phyloP scores from a whole-genome alignment of 2,797 vertebrate genomes.

The Tympanoctomys barrerae region DNA sequence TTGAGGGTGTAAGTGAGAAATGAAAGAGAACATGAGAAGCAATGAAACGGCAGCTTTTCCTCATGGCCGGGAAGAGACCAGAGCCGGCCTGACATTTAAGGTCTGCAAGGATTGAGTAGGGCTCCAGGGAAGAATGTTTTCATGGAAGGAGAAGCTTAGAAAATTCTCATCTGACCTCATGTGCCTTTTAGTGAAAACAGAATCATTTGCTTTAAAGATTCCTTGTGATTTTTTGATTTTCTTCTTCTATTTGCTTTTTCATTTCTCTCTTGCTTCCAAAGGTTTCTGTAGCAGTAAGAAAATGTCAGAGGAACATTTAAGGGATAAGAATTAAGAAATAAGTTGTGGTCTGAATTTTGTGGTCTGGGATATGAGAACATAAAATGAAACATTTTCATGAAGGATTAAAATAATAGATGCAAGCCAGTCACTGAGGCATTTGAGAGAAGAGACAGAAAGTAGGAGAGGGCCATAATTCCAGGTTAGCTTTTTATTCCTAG shows the following conservation, averaged over 20 bases:
- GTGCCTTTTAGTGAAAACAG: conserved; percentile 7
- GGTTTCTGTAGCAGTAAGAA: conserved; percentile 47
- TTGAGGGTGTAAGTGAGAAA: conserved; percentile 16
- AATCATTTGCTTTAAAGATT: conserved; percentile 46
- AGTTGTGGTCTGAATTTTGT: conserved; percentile 55
- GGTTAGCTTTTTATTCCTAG: neutral
- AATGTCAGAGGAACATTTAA: conserved; percentile 42
- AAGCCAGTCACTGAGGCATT: neutral
- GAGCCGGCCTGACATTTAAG: neutral
- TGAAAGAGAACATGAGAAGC: neutral
- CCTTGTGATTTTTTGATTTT: conserved; percentile 51
- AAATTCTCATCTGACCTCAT: neutral
- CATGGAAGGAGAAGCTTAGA: neutral
- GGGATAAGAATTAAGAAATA: neutral
- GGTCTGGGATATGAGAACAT: conserved; percentile 45
- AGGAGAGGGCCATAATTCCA: neutral
- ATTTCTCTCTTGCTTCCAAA: neutral
- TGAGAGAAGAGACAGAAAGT: neutral
- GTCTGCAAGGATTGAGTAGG: neutral
- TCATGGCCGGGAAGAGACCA: neutral
- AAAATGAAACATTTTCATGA: conserved; percentile 40
- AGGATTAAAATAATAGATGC: neutral
- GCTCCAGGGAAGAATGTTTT: conserved; percentile 32
- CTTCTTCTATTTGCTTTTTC: neutral
- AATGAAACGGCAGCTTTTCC: neutral